A percentile compares a stretch with the other conserved stretches of the same genome.
Evolutionary conservation across 2,113 vertebrate species (phyloP).

Genomic region (Drymodes brunneopygia): DNA sequence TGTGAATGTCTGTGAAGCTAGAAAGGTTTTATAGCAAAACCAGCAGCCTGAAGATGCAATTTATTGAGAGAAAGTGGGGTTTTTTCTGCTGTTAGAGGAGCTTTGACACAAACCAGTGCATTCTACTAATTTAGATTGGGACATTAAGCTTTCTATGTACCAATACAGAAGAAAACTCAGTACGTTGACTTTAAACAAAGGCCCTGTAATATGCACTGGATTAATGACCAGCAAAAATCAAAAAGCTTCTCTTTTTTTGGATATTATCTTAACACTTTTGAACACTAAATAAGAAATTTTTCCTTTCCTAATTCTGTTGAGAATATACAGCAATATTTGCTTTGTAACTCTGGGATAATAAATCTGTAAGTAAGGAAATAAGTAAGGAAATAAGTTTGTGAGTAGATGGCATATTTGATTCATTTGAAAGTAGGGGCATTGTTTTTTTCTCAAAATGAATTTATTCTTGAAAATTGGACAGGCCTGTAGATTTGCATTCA

Average conservation of each 20-base stretch:
- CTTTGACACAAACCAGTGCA: neutral
- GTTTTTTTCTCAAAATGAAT: neutral
- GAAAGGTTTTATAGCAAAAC: neutral
- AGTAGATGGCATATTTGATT: neutral
- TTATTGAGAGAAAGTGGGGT: neutral
- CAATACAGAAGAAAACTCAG: neutral
- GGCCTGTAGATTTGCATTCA: neutral
- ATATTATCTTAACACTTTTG: neutral
- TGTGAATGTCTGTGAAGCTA: neutral
- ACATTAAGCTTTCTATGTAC: neutral
- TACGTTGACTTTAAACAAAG: neutral
- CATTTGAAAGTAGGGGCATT: neutral
- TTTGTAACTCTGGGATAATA: neutral
- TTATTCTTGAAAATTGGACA: neutral
- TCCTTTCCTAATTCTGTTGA: neutral
- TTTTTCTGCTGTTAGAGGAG: neutral
- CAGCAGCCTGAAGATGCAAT: neutral
- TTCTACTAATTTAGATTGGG: neutral
- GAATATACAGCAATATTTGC: neutral
- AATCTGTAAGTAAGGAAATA: neutral
- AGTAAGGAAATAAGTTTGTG: neutral
- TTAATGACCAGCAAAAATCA: neutral
- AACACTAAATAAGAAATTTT: neutral
- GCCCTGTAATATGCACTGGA: neutral
- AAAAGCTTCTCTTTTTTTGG: neutral